phyloP scores from a whole-genome alignment of 2,888 invertebrate species.

The Brachynemurus nebulosus region DNA sequence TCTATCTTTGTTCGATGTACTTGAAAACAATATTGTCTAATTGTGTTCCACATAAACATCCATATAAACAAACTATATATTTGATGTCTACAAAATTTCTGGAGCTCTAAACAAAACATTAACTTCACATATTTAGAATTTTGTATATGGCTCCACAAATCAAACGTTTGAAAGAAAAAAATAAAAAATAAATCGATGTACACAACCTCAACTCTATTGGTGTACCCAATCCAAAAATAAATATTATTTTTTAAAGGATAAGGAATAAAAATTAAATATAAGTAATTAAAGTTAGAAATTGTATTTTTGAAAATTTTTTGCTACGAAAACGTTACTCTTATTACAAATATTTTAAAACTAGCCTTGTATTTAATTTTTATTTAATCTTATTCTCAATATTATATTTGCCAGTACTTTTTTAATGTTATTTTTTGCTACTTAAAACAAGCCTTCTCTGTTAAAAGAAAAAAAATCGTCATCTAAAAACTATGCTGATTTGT shows the following conservation, averaged over 20 bases:
- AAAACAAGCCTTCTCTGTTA: constrained; percentile 3
- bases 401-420: no score
- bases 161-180: no score
- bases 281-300: no score
- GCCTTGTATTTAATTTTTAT: no score
- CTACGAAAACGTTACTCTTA: no score
- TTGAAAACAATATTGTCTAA: constrained; percentile 3
- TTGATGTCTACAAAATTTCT: neutral
- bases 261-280: neutral
- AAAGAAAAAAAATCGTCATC: neutral
- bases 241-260: neutral
- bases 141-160: no score
- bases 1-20: constrained; percentile 1
- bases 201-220: neutral
- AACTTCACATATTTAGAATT: no score
- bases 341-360: no score
- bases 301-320: no score
- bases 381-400: no score
- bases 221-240: neutral
- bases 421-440: constrained; percentile 3
- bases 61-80: no score
- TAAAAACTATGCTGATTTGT: constrained; percentile 7
- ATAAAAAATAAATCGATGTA: neutral
- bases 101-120: no score
- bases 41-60: constrained; percentile 1